A percentile compares a stretch with the other conserved stretches of the same genome.
These are phyloP conservation scores for Saccostrea glomerata DNA, from an alignment of 1,140 invertebrate species.

Conservation along the genomic window DNA sequence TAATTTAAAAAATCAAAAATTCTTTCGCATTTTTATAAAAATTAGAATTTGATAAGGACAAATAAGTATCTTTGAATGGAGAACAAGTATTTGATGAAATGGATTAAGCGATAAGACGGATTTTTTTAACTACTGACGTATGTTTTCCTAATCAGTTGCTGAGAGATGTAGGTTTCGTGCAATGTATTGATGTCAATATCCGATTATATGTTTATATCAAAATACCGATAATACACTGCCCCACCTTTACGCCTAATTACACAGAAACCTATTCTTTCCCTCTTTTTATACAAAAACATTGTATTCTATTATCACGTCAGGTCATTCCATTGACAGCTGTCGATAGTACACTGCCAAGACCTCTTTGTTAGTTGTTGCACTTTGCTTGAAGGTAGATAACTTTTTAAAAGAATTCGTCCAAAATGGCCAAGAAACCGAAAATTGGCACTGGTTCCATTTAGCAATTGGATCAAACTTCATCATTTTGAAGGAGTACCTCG, in stretches of 20 bases:
- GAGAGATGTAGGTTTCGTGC: not conserved
- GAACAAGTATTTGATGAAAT: not conserved
- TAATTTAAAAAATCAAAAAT: not conserved
- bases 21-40: not conserved
- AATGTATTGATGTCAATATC: not conserved
- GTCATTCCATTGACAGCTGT: too few relatives aligned
- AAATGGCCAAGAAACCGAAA: too few relatives aligned
- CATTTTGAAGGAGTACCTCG: too few relatives aligned
- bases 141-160: constrained; percentile 11
- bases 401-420: too few relatives aligned
- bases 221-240: not conserved
- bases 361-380: too few relatives aligned
- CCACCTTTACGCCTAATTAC: constrained; percentile 5
- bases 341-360: too few relatives aligned
- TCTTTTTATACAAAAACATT: not conserved
- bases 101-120: not conserved
- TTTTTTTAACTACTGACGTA: not conserved
- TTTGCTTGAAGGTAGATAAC: too few relatives aligned
- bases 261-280: not conserved
- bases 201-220: constrained; percentile 7
- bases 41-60: not conserved
- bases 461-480: too few relatives aligned
- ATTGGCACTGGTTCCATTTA: too few relatives aligned
- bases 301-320: too few relatives aligned
- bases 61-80: not conserved